Evolutionary conservation across 2,888 invertebrate genomes (phyloP).

Genomic region (Myathropa florea): DNA sequence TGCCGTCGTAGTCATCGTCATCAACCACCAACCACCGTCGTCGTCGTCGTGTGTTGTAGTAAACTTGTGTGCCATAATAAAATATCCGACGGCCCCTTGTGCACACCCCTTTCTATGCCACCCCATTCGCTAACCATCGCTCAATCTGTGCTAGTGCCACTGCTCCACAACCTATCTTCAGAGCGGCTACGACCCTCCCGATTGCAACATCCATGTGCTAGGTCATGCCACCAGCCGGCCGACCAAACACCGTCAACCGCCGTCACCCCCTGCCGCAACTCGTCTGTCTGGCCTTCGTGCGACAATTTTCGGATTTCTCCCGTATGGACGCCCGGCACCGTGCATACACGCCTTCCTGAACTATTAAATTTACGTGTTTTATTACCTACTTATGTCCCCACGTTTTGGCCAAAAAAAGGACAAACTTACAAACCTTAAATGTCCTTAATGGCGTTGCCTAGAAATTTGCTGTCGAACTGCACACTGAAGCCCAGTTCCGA

Average conservation of each 20-base stretch:
- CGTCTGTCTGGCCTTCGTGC: conserved; percentile 68
- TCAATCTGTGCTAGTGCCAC: conserved; percentile 45
- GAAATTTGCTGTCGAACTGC: conserved; percentile 57
- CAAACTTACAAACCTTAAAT: conserved; percentile 59
- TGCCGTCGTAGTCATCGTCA: background rate
- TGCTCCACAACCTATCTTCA: conserved; percentile 47
- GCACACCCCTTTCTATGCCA: background rate
- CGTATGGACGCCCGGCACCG: conserved; percentile 4
- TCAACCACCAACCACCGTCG: background rate
- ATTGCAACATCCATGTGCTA: conserved; percentile 67
- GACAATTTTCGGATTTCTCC: conserved; percentile 64
- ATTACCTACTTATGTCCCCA: conserved; percentile 71
- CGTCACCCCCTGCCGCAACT: conserved; percentile 23
- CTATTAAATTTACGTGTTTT: conserved; percentile 71
- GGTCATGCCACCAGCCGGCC: conserved; percentile 58
- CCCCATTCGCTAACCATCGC: conserved; percentile 15
- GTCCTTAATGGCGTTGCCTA: conserved; percentile 66
- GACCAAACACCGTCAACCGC: background rate
- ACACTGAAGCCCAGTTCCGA: background rate
- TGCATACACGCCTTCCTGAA: conserved; percentile 70
- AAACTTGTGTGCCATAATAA: conserved; percentile 68
- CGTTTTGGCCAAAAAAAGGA: conserved; percentile 59
- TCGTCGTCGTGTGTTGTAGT: conserved; percentile 28
- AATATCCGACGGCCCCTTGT: conserved; percentile 62
- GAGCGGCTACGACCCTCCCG: conserved; percentile 46